Evolutionary conservation across 2,888 invertebrate species (phyloP).

Genomic region (Coelinius sp.): DNA sequence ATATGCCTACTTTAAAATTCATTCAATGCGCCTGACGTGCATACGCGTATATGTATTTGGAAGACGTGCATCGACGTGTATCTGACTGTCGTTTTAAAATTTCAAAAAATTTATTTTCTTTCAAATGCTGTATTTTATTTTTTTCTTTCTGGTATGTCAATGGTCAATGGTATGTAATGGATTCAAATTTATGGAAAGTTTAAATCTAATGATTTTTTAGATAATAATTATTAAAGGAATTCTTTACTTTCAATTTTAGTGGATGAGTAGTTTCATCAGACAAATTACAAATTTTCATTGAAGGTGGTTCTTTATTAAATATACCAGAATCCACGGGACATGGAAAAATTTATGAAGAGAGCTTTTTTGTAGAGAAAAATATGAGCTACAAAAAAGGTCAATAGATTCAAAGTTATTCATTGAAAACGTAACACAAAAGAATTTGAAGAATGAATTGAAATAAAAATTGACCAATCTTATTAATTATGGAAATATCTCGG

Average conservation of each 20-base stretch:
- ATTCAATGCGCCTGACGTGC: conserved; percentile 13
- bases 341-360: no score
- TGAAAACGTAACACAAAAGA: no score
- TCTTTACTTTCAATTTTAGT: neutral
- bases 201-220: neutral
- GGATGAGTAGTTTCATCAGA: no score
- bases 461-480: neutral
- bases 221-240: neutral
- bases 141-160: neutral
- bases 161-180: neutral
- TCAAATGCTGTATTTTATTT: neutral
- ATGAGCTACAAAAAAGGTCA: no score
- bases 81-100: neutral
- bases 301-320: no score
- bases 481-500: neutral
- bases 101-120: neutral
- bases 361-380: no score
- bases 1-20: conserved; percentile 32
- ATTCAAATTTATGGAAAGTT: neutral
- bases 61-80: conserved; percentile 17
- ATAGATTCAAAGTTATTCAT: no score
- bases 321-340: no score
- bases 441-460: neutral
- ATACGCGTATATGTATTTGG: conserved; percentile 33
- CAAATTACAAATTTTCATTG: no score